Percentiles rank a stretch among this genome's conserved stretches.
phyloP scores from a whole-genome alignment of 1,140 invertebrate genomes.

The Sipha flava region DNA sequence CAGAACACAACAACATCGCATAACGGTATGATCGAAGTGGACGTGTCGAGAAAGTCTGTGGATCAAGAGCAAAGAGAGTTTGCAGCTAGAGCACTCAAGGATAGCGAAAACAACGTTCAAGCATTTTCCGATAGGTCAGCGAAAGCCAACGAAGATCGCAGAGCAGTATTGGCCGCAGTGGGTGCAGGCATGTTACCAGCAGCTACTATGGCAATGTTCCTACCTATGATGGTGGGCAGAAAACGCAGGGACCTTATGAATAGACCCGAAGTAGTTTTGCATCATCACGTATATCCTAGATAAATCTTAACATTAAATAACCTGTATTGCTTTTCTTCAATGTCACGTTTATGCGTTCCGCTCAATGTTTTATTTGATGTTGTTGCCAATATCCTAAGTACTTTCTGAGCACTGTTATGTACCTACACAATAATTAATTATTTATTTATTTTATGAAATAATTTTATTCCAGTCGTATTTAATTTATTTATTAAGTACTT shows the following conservation, averaged over 20 bases:
- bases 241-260: constrained; percentile 41
- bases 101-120: not conserved
- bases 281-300: constrained; percentile 1
- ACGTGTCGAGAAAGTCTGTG: constrained; percentile 58
- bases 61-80: constrained; percentile 51
- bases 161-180: constrained; percentile 53
- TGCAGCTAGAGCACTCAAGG: constrained; percentile 41
- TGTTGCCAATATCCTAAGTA: not conserved
- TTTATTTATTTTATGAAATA: not conserved
- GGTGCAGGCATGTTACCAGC: constrained; percentile 67
- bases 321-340: not conserved
- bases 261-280: not conserved
- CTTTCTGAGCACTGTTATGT: constrained; percentile 11
- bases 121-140: not conserved
- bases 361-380: not conserved
- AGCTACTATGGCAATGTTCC: constrained; percentile 62
- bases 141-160: not conserved
- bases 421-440: not conserved
- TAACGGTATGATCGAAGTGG: constrained; percentile 63
- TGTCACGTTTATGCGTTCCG: not conserved
- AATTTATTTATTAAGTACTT: constrained; percentile 20
- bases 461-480: not conserved
- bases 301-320: not conserved
- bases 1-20: constrained; percentile 62
- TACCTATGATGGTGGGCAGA: constrained; percentile 61